Percentiles rank a stretch among this genome's conserved stretches.
Conservation (phyloP, 1,140 invertebrate species). For the Euglossa dilemma region DNA sequence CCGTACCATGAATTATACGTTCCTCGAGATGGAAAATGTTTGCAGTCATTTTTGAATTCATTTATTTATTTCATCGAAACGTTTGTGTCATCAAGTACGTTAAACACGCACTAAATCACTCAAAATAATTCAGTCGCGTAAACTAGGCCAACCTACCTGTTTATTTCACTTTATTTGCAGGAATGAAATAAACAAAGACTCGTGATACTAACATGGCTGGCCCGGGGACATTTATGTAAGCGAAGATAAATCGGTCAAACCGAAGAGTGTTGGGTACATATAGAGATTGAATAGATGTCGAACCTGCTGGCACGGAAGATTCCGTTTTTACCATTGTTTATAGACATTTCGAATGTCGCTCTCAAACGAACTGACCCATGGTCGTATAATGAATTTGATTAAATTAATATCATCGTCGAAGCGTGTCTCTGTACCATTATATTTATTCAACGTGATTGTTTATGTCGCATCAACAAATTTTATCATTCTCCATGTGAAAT, state of each 20-base stretch:
- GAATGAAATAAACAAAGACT: conserved; percentile 6
- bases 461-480: no score
- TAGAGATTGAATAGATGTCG: background rate
- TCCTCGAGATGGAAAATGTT: background rate
- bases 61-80: conserved; percentile 13
- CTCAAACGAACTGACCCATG: no score
- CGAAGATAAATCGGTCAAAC: background rate
- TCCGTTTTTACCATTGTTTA: background rate
- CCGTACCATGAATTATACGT: background rate
- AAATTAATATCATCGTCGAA: no score
- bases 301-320: background rate
- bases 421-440: no score
- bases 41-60: background rate
- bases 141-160: background rate
- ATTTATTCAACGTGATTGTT: no score
- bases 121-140: background rate
- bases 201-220: background rate
- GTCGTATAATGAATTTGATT: no score
- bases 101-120: background rate
- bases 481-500: no score
- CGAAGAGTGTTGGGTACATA: background rate
- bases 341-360: background rate
- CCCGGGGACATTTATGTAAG: background rate
- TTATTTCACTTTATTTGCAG: background rate
- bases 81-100: background rate